Percentiles rank a stretch among this genome's conserved stretches.
Evolutionary conservation across 2,113 vertebrate species (phyloP).

Genomic region (Lampris incognitus): DNA sequence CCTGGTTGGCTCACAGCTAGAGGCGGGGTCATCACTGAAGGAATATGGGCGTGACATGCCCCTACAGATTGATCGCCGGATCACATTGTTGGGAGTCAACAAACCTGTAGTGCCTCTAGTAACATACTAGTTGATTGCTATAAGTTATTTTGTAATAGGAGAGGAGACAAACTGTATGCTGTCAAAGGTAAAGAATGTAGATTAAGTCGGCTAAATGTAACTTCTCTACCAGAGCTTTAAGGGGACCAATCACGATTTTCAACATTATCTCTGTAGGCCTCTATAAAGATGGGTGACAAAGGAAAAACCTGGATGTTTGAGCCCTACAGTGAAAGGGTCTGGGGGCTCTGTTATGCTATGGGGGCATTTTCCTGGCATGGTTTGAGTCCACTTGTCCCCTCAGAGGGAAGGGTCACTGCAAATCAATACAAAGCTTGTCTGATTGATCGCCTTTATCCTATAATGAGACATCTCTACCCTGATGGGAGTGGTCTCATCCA

Average conservation of each 20-base stretch:
- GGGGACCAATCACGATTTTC: neutral
- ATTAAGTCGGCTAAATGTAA: conserved; percentile 6
- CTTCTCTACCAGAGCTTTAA: neutral
- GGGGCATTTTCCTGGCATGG: too few species aligned
- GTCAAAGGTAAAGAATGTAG: neutral
- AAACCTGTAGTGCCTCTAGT: neutral
- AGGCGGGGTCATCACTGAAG: conserved; percentile 24
- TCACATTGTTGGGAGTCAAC: conserved; percentile 11
- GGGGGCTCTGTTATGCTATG: too few species aligned
- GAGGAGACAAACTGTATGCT: neutral
- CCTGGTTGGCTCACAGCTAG: conserved; percentile 29
- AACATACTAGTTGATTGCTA: conserved; percentile 4
- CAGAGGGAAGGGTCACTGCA: too few species aligned
- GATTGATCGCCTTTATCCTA: too few species aligned
- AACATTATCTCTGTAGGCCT: neutral
- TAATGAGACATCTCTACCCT: too few species aligned
- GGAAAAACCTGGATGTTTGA: too few species aligned
- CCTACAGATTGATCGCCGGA: conserved; percentile 27
- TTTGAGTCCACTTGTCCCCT: too few species aligned
- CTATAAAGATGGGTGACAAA: too few species aligned
- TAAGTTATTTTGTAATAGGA: neutral
- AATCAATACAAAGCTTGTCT: too few species aligned
- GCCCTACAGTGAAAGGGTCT: too few species aligned
- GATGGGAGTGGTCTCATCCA: too few species aligned
- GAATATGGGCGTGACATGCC: conserved; percentile 8